Evolutionary conservation across 2,888 invertebrate species (phyloP).

Genomic region (Melinaea marsaeus): DNA sequence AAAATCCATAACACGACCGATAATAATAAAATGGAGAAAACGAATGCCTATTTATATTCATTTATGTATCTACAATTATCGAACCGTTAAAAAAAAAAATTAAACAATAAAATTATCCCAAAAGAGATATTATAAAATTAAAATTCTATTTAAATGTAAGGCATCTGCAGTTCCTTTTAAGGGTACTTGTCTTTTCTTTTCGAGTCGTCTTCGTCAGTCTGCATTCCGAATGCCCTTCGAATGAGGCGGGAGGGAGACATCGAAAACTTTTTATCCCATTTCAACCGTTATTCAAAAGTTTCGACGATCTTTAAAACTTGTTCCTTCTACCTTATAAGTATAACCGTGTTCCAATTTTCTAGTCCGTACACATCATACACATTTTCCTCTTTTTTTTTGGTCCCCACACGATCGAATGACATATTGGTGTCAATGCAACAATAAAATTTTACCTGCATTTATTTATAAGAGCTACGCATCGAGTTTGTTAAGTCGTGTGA

Average conservation of each 20-base stretch:
- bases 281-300: conserved; percentile 67
- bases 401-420: conserved; percentile 49
- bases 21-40: not conserved
- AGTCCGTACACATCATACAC: conserved; percentile 46
- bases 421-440: conserved; percentile 72
- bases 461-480: conserved; percentile 51
- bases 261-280: conserved; percentile 56
- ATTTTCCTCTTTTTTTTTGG: conserved; percentile 61
- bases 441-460: conserved; percentile 68
- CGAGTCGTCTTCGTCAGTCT: conserved; percentile 60
- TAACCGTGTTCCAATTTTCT: conserved; percentile 69
- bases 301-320: conserved; percentile 67
- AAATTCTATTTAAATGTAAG: conserved; percentile 63
- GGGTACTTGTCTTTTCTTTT: conserved; percentile 59
- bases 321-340: conserved; percentile 53
- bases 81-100: conserved; percentile 13
- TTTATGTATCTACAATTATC: conserved; percentile 11
- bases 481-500: conserved; percentile 45
- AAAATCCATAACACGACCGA: not conserved
- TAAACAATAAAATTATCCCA: conserved; percentile 16
- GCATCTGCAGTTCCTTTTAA: conserved; percentile 54
- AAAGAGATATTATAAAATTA: conserved; percentile 44
- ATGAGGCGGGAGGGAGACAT: conserved; percentile 61
- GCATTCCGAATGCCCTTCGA: conserved; percentile 66
- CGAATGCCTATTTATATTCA: not conserved